Percentiles rank a stretch among this genome's conserved stretches.
phyloP scores from a whole-genome alignment of 2,888 invertebrate genomes.

The Hirtodrosophila cameraria region DNA sequence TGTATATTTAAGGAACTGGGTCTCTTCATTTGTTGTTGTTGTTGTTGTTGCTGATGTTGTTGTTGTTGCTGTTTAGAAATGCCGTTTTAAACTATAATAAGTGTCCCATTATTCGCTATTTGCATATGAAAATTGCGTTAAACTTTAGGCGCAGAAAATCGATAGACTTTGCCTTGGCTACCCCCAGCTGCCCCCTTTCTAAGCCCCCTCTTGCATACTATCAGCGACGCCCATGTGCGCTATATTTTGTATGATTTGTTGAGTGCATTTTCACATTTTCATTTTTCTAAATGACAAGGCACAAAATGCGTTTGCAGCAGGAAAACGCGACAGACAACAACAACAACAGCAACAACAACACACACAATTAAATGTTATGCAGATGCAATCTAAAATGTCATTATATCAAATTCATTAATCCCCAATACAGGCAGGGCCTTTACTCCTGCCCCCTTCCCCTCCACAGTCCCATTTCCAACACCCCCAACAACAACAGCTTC shows the following conservation, averaged over 20 bases:
- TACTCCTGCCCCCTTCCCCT: conserved; percentile 24
- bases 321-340: not conserved
- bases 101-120: conserved; percentile 58
- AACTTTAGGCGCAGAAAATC: conserved; percentile 51
- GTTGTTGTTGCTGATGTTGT: conserved; percentile 4
- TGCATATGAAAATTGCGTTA: conserved; percentile 56
- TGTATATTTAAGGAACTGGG: no score
- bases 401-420: conserved; percentile 82
- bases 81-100: conserved; percentile 51
- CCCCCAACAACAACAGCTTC: conserved; percentile 42
- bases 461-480: conserved; percentile 16
- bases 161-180: conserved; percentile 39
- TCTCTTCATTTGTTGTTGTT: not conserved
- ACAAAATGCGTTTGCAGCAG: conserved; percentile 70
- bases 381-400: conserved; percentile 82
- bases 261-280: conserved; percentile 43
- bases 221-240: not conserved
- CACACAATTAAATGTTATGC: conserved; percentile 82
- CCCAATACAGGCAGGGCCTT: conserved; percentile 73
- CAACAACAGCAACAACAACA: conserved; percentile 32
- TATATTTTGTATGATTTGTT: conserved; percentile 28
- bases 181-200: not conserved
- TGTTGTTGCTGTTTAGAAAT: not conserved
- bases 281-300: conserved; percentile 74
- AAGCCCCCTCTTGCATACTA: not conserved